Base-by-base conservation (phyloP, 2,888 invertebrate species). In the Leptarthrus brevirostris region DNA sequence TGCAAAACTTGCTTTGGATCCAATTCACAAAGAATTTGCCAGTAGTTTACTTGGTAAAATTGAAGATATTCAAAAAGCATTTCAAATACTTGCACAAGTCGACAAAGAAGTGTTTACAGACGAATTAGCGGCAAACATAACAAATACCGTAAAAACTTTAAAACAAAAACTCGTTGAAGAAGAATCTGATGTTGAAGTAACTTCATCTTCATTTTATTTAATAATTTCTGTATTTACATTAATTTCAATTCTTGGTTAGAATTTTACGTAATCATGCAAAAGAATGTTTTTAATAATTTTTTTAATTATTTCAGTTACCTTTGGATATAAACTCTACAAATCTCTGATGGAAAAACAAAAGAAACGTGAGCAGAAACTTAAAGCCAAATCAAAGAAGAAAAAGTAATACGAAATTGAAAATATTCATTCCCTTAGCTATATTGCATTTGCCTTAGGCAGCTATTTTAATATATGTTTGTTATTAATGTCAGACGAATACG, bases 301-400 rank as follows among this genome's bases (percentile, higher is more conserved):
- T 18, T 24, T 74, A 58, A 80, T 81, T 77, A 76, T 90, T 89
- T 5, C 89, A 94, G 94, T 90, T 72, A 92, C 93, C 87, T 92
- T 94, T 86, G 91, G 91, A 73, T 93, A 92, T 87, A 93, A 92
- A 83, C 86, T 94, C 56, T 91, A 91, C 85, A 90, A 89, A 83
- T 92, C 91, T 71, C 85, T 93, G 79, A 87, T 88, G 74, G 92
- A 92, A n/a, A 91, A 92, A 79, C 90, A 93, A 79, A 84, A 86
- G 76, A 90, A 90, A 79, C 87, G 88, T 77, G 92, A 93, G 81
- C 93, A 93, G 79, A 94, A 93, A 85, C 90, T 88, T 82, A 91
- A 90, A 80, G 85, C 89, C 66, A 93, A 92, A 81, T 90, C 91
- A 80, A 86, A 90, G 84, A 91, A 92, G 80, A 93, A 92, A 86